phyloP scores from a whole-genome alignment of 53 echinoderm and acorn worm genomes.

The Mesocentrotus franciscanus region DNA sequence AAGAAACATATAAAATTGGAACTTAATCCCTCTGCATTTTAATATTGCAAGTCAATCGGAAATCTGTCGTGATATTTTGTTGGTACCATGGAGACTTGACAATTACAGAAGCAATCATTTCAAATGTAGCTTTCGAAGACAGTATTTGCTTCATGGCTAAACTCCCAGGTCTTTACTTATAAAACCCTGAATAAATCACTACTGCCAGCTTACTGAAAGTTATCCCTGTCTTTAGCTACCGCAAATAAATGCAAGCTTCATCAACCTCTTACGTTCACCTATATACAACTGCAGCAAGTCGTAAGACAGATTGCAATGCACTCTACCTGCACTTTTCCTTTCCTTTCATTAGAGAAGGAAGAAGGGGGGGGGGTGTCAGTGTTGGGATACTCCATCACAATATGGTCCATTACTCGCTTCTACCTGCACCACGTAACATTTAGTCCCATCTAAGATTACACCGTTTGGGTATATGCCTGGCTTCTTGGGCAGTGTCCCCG shows the following conservation, averaged over 20 bases:
- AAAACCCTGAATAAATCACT: constrained; percentile 16
- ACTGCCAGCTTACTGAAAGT: background rate
- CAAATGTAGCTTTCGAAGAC: background rate
- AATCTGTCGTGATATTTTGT: constrained; percentile 4
- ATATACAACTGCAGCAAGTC: background rate
- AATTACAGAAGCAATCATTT: background rate
- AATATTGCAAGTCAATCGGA: background rate
- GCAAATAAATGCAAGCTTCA: constrained; percentile 43
- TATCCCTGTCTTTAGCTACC: constrained; percentile 18
- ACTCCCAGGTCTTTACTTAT: background rate
- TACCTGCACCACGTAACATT: constrained; percentile 1
- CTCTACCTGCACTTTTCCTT: constrained; percentile 53
- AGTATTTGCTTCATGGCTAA: constrained; percentile 18
- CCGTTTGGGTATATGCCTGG: constrained; percentile 44
- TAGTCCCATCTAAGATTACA: constrained; percentile 39
- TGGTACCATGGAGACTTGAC: constrained; percentile 3
- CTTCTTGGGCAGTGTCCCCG: background rate
- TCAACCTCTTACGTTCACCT: constrained; percentile 5
- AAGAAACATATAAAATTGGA: background rate
- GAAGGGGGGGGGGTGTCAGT: background rate
- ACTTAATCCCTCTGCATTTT: background rate
- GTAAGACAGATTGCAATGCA: constrained; percentile 44
- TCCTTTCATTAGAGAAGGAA: background rate
- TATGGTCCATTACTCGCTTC: constrained; percentile 13
- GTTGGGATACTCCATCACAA: constrained; percentile 12